phyloP scores from a whole-genome alignment of 1,140 invertebrate genomes.

The Zophobas atratus region DNA sequence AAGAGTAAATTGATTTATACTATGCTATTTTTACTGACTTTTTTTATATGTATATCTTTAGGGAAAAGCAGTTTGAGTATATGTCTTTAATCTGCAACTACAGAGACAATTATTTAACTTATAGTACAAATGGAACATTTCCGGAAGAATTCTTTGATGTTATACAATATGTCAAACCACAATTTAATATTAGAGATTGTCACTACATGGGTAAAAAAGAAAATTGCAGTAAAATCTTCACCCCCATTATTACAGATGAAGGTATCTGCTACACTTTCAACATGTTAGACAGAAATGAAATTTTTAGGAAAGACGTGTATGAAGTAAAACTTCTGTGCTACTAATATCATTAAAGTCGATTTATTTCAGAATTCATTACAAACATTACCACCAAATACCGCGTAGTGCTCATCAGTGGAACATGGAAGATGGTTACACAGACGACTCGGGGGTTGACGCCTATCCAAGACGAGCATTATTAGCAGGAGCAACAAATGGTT shows the following conservation, averaged over 20 bases:
- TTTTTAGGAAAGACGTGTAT: slow-evolving; percentile 50
- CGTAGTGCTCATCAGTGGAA: slow-evolving; percentile 1
- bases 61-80: slow-evolving; percentile 15
- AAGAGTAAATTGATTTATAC: slow-evolving; percentile 43
- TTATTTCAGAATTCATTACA: slow-evolving; percentile 14
- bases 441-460: slow-evolving; percentile 2
- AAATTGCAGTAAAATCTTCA: slow-evolving; percentile 47
- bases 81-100: slow-evolving; percentile 30
- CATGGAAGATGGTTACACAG: slow-evolving; percentile 26
- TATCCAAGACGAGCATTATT: slow-evolving; percentile 31
- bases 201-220: slow-evolving; percentile 9
- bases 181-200: slow-evolving; percentile 15
- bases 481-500: slow-evolving; percentile 23
- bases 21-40: background rate
- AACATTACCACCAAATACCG: slow-evolving; percentile 1
- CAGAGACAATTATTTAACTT: background rate
- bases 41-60: background rate
- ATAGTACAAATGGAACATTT: background rate
- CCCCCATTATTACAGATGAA: slow-evolving; percentile 50
- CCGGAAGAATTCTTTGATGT: slow-evolving; percentile 30
- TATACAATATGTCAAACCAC: background rate
- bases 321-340: background rate
- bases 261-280: slow-evolving; percentile 54
- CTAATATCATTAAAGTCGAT: background rate
- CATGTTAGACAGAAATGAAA: slow-evolving; percentile 46